Evolutionary conservation across 2,797 vertebrate species (phyloP), one percentile per base, ranked within the genome.

Genomic region (Channallabes apus): DNA sequence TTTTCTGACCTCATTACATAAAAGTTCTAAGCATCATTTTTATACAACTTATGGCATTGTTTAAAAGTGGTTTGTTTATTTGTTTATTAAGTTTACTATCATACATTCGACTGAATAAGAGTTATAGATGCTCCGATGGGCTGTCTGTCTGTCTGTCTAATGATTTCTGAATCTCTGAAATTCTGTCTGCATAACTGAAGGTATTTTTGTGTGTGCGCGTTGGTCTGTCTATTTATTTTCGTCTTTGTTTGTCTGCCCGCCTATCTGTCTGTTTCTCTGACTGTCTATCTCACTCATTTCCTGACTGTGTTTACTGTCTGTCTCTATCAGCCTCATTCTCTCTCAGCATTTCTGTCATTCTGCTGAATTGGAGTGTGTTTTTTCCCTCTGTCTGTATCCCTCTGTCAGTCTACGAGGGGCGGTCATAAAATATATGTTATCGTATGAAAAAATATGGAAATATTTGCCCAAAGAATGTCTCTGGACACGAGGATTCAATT

Each of bases 1-100:
- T 75, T 75, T 77, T 82, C 12, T 69, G 85, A 32, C 72, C 85
- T 82, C 72, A 15, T 86, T 82, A 59, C 84, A 85, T 85, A 82
- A 51, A 77, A 69, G 72, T 76, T 85, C 83, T 41, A 59, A 64
- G 27, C 35, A 79, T 59, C 24, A 46, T 46, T 71, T 51, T 24
- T 72, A 24, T 32, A 32, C 32, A 77, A 77, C 18, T 22, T 27
- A 24, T 77, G 29, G 29, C 32, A 27, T 67, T n/a, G 35, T 86
- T 68, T 59, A 54, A 82, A 82, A 62, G 27, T 59, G 35, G 65
- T 18, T 56, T 65, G 64, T 82, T 81, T n/a, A 38, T 81, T 81
- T 29, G 18, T 18, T 35, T 35, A 75, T 15, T 64, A 38, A 29
- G 20, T 76, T 81, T 65, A 56, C 20, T 41, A 56, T 75, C 68